Percentiles rank a stretch among this genome's conserved stretches.
Conservation (phyloP, 2,888 invertebrate genomes). For the Drosophila neonasuta region DNA sequence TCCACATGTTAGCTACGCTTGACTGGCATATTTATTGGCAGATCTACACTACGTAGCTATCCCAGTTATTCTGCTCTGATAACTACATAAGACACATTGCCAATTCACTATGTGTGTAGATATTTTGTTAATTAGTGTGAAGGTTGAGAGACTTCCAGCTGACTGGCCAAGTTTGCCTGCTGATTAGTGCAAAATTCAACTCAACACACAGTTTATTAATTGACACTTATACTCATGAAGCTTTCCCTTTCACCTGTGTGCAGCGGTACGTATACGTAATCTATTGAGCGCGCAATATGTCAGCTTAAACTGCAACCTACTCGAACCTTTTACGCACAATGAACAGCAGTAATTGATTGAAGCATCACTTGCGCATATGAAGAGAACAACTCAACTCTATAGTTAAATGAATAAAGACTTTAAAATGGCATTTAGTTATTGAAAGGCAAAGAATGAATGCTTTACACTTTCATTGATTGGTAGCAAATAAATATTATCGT, state of each 20-base stretch:
- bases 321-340: not conserved
- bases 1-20: not conserved
- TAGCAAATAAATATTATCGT: slow-evolving; percentile 1
- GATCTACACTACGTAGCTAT: not conserved
- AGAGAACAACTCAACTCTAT: not conserved
- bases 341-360: slow-evolving; percentile 1
- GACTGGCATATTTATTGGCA: not conserved
- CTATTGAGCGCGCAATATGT: slow-evolving; percentile 14
- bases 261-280: slow-evolving; percentile 37
- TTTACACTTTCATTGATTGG: not conserved
- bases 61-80: slow-evolving; percentile 28
- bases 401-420: not conserved
- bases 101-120: slow-evolving; percentile 1
- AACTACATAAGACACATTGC: slow-evolving; percentile 20
- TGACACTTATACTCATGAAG: not conserved
- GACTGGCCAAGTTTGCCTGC: not conserved
- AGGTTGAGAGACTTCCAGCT: slow-evolving; percentile 2
- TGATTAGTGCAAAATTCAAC: slow-evolving; percentile 17
- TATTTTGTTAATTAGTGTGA: slow-evolving; percentile 30
- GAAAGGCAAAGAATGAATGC: not conserved
- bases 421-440: no score
- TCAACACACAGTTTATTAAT: slow-evolving; percentile 18
- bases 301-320: slow-evolving; percentile 16
- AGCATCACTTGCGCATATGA: not conserved
- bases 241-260: slow-evolving; percentile 4